Evolutionary conservation across 2,888 invertebrate species (phyloP).

Genomic region (Hermaeophaga mercurialis): DNA sequence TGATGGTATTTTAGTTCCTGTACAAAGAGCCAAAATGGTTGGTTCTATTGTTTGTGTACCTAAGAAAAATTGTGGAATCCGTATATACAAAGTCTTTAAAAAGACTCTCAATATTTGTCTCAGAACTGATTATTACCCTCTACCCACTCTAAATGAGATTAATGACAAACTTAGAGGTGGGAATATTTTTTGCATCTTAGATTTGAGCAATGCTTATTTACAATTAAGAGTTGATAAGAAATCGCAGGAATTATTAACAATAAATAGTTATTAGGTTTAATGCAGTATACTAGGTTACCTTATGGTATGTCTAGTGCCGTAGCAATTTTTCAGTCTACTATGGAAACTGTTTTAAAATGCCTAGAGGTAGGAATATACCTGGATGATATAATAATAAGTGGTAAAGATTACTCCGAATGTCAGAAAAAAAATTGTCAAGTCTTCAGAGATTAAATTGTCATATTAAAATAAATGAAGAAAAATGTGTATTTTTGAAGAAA

Average conservation of each 20-base stretch:
- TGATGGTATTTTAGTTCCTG: conserved; percentile 15
- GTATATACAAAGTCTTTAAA: neutral
- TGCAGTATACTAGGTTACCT: conserved; percentile 2
- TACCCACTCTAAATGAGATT: neutral
- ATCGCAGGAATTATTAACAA: too few species aligned
- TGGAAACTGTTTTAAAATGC: too few species aligned
- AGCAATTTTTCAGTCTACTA: conserved; percentile 4
- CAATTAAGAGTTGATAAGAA: too few species aligned
- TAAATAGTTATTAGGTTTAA: too few species aligned
- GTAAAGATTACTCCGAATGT: neutral
- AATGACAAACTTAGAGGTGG: neutral
- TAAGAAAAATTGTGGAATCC: conserved; percentile 13
- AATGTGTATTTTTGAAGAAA: conserved; percentile 10
- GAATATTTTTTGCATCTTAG: too few species aligned
- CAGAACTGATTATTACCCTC: too few species aligned
- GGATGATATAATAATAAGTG: neutral
- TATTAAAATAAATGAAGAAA: conserved; percentile 9
- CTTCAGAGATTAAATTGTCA: neutral
- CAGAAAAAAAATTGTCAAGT: too few species aligned
- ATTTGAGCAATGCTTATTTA: too few species aligned
- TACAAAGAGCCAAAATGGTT: conserved; percentile 12
- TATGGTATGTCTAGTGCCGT: conserved; percentile 6
- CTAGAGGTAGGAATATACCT: conserved; percentile 14
- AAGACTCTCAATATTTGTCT: too few species aligned
- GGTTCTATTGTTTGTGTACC: conserved; percentile 19